Evolutionary conservation across 2,888 invertebrate species (phyloP).

Genomic region (Tachina grossa): DNA sequence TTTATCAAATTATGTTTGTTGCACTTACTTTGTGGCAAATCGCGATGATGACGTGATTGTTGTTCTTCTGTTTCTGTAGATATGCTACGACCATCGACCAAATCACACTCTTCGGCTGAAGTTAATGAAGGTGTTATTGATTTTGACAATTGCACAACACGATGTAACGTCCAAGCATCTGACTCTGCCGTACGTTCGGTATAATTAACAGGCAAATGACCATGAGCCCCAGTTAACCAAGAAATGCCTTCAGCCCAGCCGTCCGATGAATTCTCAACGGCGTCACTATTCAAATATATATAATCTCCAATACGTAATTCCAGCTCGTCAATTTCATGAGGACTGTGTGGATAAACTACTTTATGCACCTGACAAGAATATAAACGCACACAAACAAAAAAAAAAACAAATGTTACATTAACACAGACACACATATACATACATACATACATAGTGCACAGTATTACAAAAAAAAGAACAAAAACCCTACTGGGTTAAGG

Average conservation of each 20-base stretch:
- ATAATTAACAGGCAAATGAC: constrained; percentile 91
- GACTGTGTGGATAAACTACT: constrained; percentile 90
- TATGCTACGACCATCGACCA: constrained; percentile 80
- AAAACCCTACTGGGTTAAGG: constrained; percentile 55
- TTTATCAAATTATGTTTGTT: not conserved
- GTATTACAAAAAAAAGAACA: not conserved
- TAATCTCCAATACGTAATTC: constrained; percentile 93
- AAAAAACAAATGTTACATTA: constrained; percentile 39
- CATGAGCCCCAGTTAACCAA: constrained; percentile 86
- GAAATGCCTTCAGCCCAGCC: constrained; percentile 92
- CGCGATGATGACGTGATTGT: constrained; percentile 74
- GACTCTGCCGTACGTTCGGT: constrained; percentile 93
- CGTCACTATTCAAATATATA: constrained; percentile 90
- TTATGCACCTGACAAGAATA: constrained; percentile 85
- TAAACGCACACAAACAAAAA: not conserved
- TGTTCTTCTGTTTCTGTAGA: constrained; percentile 79
- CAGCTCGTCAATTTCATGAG: constrained; percentile 91
- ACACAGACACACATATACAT: constrained; percentile 16
- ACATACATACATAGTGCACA: not conserved
- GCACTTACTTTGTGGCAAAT: constrained; percentile 76
- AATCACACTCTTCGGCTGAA: constrained; percentile 81
- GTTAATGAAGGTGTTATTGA: constrained; percentile 81
- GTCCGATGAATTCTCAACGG: constrained; percentile 89
- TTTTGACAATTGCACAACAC: constrained; percentile 85
- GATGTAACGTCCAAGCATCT: constrained; percentile 95